Evolutionary conservation across 2,113 vertebrate genomes (phyloP).

Genomic region (Nibea coibor): DNA sequence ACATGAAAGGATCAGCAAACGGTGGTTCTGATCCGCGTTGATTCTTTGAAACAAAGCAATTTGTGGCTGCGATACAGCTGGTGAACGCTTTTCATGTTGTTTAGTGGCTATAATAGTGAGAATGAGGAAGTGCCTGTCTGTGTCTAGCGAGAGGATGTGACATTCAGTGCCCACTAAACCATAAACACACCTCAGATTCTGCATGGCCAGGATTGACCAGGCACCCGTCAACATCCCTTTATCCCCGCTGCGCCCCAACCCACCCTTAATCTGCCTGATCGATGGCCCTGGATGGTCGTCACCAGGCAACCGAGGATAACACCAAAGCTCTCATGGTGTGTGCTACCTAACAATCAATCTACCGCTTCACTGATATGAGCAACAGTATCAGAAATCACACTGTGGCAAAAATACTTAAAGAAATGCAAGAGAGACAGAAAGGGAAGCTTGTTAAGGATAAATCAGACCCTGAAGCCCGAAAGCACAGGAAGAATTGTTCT

Average conservation of each 20-base stretch:
- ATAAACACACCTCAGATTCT: constrained; percentile 22
- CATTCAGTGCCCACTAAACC: constrained; percentile 56
- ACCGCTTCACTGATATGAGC: background rate
- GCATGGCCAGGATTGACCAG: constrained; percentile 51
- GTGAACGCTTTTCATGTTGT: background rate
- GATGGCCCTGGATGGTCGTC: constrained; percentile 70
- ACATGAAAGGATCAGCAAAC: background rate
- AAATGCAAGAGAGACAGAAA: background rate
- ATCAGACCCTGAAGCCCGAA: constrained; percentile 1
- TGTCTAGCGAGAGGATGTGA: constrained; percentile 44
- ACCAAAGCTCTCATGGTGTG: constrained; percentile 53
- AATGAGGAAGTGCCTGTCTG: background rate
- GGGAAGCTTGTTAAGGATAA: background rate
- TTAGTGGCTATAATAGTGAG: background rate
- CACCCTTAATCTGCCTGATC: constrained; percentile 72
- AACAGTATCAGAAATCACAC: constrained; percentile 3
- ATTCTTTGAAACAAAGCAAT: background rate
- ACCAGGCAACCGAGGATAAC: constrained; percentile 74
- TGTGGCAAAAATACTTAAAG: constrained; percentile 10
- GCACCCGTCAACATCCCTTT: constrained; percentile 57
- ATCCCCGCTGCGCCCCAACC: constrained; percentile 62
- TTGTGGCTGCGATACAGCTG: background rate
- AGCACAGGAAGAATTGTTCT: constrained; percentile 15
- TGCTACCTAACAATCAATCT: constrained; percentile 39
- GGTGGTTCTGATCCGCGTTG: background rate